These are phyloP conservation scores for Chelon auratus DNA, from an alignment of 2,797 vertebrate species.

Conservation along the genomic window DNA sequence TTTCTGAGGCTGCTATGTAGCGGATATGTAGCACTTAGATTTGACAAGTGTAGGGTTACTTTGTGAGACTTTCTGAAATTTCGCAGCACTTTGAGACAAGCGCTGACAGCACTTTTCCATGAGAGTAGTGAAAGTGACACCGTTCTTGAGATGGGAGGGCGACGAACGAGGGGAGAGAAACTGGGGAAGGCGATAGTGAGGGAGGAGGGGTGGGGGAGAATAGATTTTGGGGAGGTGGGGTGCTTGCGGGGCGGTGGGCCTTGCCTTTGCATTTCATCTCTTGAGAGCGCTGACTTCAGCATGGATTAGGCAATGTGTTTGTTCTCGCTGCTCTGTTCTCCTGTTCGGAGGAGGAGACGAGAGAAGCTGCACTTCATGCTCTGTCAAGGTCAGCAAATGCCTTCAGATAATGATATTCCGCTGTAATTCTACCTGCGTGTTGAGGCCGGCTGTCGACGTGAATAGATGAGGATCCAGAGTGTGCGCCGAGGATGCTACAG, in stretches of 20 bases:
- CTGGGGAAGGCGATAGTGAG: constrained; percentile 35
- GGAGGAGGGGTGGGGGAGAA: constrained; percentile 33
- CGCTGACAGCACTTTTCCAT: constrained; percentile 80
- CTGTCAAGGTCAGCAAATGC: constrained; percentile 79
- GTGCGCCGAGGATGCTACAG: constrained; percentile 13
- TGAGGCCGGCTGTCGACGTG: constrained; percentile 64
- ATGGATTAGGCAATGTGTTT: constrained; percentile 79
- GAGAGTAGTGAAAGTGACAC: constrained; percentile 82
- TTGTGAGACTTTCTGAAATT: constrained; percentile 80
- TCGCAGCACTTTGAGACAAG: constrained; percentile 77
- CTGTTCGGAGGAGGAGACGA: constrained; percentile 50
- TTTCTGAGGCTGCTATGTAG: constrained; percentile 61
- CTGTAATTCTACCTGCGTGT: constrained; percentile 79
- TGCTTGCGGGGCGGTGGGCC: constrained; percentile 23
- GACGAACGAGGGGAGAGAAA: constrained; percentile 57
- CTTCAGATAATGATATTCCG: constrained; percentile 79
- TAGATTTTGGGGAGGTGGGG: constrained; percentile 55
- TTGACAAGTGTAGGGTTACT: constrained; percentile 78
- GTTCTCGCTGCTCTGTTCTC: constrained; percentile 72
- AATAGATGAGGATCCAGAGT: constrained; percentile 50
- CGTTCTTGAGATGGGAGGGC: constrained; percentile 62
- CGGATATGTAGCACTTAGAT: constrained; percentile 75
- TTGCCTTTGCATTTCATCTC: constrained; percentile 77
- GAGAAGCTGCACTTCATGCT: constrained; percentile 48
- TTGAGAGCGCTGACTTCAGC: constrained; percentile 81